Evolutionary conservation across 2,888 invertebrate genomes (phyloP).

Genomic region (Melieria picta): DNA sequence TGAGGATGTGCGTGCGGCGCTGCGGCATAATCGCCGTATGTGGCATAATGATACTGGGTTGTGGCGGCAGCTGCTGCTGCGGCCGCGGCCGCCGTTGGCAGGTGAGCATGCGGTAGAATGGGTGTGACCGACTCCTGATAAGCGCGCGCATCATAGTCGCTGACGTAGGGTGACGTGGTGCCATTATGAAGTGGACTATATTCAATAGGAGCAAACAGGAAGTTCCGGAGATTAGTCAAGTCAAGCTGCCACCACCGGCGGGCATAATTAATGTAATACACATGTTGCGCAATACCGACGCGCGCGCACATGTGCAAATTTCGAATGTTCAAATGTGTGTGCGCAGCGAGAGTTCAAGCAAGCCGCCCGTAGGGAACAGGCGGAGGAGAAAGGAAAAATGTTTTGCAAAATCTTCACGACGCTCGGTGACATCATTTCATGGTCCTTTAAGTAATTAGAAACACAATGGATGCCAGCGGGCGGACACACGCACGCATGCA

Average conservation of each 20-base stretch:
- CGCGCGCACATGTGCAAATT: constrained; percentile 2
- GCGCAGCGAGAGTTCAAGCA: constrained; percentile 9
- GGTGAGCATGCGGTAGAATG: constrained; percentile 52
- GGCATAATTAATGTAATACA: constrained; percentile 43
- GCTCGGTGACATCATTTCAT: constrained; percentile 61
- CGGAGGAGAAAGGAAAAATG: not conserved
- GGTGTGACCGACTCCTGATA: constrained; percentile 49
- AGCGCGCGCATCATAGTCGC: constrained; percentile 48
- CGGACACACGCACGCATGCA: not conserved
- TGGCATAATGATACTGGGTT: constrained; percentile 27
- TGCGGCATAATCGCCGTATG: constrained; percentile 17
- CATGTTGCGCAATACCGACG: constrained; percentile 11
- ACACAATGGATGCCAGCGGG: not conserved
- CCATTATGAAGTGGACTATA: constrained; percentile 47
- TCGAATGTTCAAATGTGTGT: constrained; percentile 31
- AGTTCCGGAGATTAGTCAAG: too few relatives aligned
- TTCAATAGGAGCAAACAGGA: too few relatives aligned
- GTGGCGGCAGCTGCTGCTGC: constrained; percentile 33
- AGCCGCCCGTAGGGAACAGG: not conserved
- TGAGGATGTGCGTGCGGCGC: constrained; percentile 26
- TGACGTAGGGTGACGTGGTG: constrained; percentile 49
- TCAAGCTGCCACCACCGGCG: constrained; percentile 24
- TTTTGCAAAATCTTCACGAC: constrained; percentile 35
- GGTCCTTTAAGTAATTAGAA: constrained; percentile 52
- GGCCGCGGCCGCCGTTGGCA: constrained; percentile 28